Evolutionary conservation across 2,888 invertebrate genomes (phyloP), one percentile per base, ranked within the genome.

Genomic region (Rotaria macrura): DNA sequence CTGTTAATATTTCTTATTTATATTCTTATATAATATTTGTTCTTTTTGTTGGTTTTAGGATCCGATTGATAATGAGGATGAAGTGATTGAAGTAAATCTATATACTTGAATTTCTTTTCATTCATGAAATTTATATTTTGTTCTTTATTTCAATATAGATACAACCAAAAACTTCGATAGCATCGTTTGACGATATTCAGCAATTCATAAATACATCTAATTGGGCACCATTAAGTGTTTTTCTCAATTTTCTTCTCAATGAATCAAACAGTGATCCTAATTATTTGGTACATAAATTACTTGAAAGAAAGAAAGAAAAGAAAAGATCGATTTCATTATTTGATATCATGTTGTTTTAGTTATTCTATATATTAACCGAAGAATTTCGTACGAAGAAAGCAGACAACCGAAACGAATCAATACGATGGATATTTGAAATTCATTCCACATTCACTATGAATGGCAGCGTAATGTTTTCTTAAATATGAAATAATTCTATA

Each of bases 341-440:
- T 49, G 3, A 17, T 49, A 14, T 47, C 47, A 14, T 12, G 14
- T 47, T 14, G 14, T 49, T 65, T 40, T 43, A 79, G 79, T 43
- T 79, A 43, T 79, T 79, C 43, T 79, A 79, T 43, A 38, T 79
- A 25, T 34, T 79, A 23, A 79, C 43, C 1, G 79, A 79, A 79
- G 79, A 79, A 79, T 43, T 79, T 14, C 79, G 79, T 43, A 7
- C 43, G 43, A 40, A 25, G n/a, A 79, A 79, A 79, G 43, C 79
- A 25, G 79, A 79, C 12, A 79, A 43, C 38, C 65, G 65, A 43
- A 79, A 14, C 79, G 79, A 79, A 79, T n/a, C 43, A 43, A 43
- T 79, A 43, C 79, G 79, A 43, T 79, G 79, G 79, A 79, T 79
- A 79, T 79, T 79, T 79, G 79, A 79, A 79, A 79, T 79, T 79